Base-by-base conservation (phyloP, 2,113 vertebrate species). In the Lampris incognitus region DNA sequence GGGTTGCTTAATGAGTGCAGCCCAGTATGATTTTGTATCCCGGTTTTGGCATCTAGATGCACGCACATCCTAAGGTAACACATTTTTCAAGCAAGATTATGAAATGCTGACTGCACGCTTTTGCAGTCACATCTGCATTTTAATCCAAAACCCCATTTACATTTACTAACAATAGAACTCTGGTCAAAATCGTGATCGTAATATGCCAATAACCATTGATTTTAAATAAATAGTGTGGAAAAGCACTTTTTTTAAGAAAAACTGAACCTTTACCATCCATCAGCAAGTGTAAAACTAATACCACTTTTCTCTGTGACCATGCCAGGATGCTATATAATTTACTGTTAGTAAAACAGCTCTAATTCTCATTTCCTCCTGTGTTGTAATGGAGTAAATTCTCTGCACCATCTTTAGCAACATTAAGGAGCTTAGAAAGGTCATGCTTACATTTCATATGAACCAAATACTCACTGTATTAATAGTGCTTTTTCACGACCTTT, bases 371-470 rank as follows among this genome's bases (percentile, higher is more conserved):
- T 66, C 65, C 66, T 79, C 69, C 77, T 61, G 57, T 72, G 76
- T 87, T 87, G 69, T 84, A 87, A 82, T 85, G 83, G 70, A 9
- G 81, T 84, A 85, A 85, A 91, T 88, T 82, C 71, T 83, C 73
- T 82, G 85, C 82, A 86, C 85, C 87, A 84, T 85, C 88, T 91
- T 88, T 89, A 76, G 81, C 80, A 67, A 78, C 83, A 88, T 88
- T 88, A 83, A 85, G 58, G 67, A 82, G 70, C 83, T 81, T 84
- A 79, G 66, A 87, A 90, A 90, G 85, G 81, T 86, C 87, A 91
- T 79, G 87, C 78, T 88, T 80, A 80, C 74, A 86, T 85, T 85
- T 78, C 74, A 84, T 87, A 85, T 82, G 74, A 91, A 89, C 74
- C 52, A 69, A 78, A 76, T 66, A 68, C 85, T 74, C 69, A 78